Conservation (phyloP, 2,113 vertebrate genomes). For the Bos javanicus region DNA sequence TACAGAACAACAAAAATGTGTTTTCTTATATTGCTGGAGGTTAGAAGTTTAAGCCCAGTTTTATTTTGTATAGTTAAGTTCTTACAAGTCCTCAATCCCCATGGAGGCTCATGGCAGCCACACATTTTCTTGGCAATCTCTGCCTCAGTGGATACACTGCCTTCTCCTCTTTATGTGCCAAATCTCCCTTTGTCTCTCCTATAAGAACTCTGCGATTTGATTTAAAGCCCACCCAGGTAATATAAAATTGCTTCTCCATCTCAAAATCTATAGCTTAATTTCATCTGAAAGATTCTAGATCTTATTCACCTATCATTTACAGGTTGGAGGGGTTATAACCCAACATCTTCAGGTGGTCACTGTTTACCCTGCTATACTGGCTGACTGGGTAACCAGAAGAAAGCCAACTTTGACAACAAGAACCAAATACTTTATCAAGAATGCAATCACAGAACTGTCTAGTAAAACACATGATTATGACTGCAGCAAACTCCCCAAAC, state of each 20-base stretch:
- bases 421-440: background rate
- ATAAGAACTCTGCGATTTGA: background rate
- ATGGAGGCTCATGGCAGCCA: fast-evolving
- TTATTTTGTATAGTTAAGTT: background rate
- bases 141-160: background rate
- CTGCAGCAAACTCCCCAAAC: background rate
- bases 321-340: background rate
- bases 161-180: background rate
- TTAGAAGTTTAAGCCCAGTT: no score
- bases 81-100: fast-evolving
- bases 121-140: background rate
- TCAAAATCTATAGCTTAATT: background rate
- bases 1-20: no score
- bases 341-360: background rate
- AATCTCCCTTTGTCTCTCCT: background rate
- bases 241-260: background rate
- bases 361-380: background rate
- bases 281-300: background rate
- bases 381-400: background rate
- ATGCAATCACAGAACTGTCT: background rate
- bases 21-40: background rate
- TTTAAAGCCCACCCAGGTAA: background rate
- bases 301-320: background rate
- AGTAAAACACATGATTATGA: background rate
- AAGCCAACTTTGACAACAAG: background rate